Base-by-base conservation (phyloP, 2,797 vertebrate species). In the Gallinago nigripennis region DNA sequence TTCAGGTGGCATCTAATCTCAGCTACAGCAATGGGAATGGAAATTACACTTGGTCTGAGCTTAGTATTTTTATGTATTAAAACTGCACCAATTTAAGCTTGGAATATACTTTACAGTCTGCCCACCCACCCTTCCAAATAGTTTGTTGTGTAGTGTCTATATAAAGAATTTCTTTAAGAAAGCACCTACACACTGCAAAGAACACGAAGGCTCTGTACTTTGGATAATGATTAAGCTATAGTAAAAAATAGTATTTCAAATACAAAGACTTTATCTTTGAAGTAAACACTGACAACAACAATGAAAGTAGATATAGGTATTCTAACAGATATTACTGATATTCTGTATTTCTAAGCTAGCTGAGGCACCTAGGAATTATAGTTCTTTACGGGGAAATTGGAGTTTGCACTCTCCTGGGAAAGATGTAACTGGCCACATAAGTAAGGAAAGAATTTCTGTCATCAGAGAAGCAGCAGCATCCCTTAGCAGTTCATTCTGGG, bases 381-480 rank as follows among this genome's bases (percentile, higher is more conserved):
- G 4, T 76, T 78, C 37, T 66, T 90, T 16, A 58, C 6, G 31
- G 37, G 46, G 60, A 95, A 92, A 66, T 0, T 7, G 9, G 7
- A 73, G 65, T 73, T 79, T 86, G 69, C 54, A 54, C 18, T 64
- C 53, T 87, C 16, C 24, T 68, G 65, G 70, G 70, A 75, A 78
- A 56, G 30, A 43, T 24, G 17, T 27, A 91, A 63, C 39, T 84
- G 68, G 39, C 61, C n/a, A 89, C 61, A 46, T 89, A 89, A 92
- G 70, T 56, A 64, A 95, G 78, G 70, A 96, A 95, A 81, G 90
- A 96, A 96, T 86, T 92, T 50, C 7, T 45, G 43, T 58, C 78
- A 81, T 68, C 39, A 83, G 33, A 78, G 27, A 90, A 88, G 18
- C 7, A 81, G 61, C 12, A 70, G 37, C 54, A 51, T 71, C 27